phyloP scores from a whole-genome alignment of 1,140 invertebrate genomes.

The Drosophila ercepeae region DNA sequence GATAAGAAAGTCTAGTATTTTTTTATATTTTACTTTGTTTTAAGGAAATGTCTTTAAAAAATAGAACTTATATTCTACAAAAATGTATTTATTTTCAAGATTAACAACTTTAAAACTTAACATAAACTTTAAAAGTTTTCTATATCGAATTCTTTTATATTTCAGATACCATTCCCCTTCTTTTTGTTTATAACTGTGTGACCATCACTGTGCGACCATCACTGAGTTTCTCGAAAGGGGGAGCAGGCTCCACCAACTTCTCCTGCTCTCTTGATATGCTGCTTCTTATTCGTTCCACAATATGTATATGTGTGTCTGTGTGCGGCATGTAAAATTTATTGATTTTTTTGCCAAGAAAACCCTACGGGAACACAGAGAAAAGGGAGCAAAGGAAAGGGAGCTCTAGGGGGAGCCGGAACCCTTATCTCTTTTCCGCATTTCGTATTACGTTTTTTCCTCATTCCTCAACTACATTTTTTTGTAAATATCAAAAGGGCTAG shows the following conservation, averaged over 20 bases:
- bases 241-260: conserved; percentile 41
- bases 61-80: too few species aligned
- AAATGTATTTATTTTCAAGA: not conserved
- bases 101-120: not conserved
- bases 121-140: not conserved
- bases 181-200: conserved; percentile 41
- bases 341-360: conserved; percentile 67
- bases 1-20: not conserved
- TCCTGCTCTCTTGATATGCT: conserved; percentile 34
- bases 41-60: not conserved
- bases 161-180: not conserved
- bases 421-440: conserved; percentile 21
- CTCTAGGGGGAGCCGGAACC: not conserved
- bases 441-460: conserved; percentile 10
- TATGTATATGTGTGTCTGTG: conserved; percentile 16
- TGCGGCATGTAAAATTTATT: conserved; percentile 62
- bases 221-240: conserved; percentile 41
- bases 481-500: conserved; percentile 15
- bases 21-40: not conserved
- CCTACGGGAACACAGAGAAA: conserved; percentile 43
- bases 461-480: conserved; percentile 12
- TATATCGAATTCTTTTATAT: too few species aligned
- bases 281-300: conserved; percentile 17
- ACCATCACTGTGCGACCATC: conserved; percentile 38
- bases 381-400: conserved; percentile 1